Evolutionary conservation across 2,113 vertebrate genomes (phyloP).

Genomic region (Ceuthmochares aereus): DNA sequence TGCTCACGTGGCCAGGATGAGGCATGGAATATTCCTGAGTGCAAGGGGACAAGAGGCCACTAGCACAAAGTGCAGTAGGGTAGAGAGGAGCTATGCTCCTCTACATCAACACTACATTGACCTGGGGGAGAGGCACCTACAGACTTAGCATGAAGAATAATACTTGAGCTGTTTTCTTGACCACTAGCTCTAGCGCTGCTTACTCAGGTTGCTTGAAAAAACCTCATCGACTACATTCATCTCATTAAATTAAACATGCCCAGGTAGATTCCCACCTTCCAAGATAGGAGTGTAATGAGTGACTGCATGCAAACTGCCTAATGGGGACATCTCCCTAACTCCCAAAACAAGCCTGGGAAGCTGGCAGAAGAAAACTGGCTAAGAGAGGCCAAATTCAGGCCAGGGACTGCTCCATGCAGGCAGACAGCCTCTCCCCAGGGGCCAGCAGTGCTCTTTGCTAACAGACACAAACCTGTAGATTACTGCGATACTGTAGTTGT

Average conservation of each 20-base stretch:
- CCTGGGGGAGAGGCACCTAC: background rate
- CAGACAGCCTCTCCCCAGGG: background rate
- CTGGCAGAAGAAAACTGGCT: background rate
- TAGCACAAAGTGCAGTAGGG: rapidly evolving
- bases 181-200: background rate
- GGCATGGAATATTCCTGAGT: background rate
- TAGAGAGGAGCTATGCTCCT: background rate
- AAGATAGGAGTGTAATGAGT: background rate
- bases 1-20: rapidly evolving
- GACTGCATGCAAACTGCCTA: background rate
- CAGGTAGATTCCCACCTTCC: background rate
- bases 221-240: background rate
- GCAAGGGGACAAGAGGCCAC: background rate
- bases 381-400: background rate
- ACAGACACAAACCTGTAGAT: background rate
- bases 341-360: background rate
- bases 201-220: background rate
- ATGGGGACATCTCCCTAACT: background rate
- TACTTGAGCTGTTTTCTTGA: background rate
- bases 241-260: background rate
- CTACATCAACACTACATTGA: background rate
- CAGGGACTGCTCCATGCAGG: background rate
- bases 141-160: background rate
- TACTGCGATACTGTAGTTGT: background rate
- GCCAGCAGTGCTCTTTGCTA: background rate